Conservation (phyloP, 1,140 invertebrate species). For the Gryllus bimaculatus region DNA sequence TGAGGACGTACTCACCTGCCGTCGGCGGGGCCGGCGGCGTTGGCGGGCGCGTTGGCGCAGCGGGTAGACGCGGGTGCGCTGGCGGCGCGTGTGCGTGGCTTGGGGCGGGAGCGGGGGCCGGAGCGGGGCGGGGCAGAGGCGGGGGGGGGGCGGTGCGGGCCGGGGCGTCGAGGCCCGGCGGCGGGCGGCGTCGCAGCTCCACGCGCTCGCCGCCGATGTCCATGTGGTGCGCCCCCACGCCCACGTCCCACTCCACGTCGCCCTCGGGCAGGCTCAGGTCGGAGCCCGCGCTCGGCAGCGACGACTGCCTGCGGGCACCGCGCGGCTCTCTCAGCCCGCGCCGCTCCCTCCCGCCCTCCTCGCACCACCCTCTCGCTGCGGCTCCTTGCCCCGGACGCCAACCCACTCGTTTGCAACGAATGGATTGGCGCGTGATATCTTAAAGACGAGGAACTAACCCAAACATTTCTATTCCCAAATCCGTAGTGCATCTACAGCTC, state of each 20-base stretch:
- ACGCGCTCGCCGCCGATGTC: conserved; percentile 55
- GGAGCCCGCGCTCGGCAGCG: conserved; percentile 57
- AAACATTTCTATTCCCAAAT: no score
- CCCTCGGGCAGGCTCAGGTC: conserved; percentile 53
- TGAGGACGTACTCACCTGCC: not conserved
- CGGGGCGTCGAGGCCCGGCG: not conserved
- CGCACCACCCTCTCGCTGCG: no score
- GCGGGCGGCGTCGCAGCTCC: conserved; percentile 37
- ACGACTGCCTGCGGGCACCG: conserved; percentile 44
- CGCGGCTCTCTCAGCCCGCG: not conserved
- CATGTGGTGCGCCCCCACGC: conserved; percentile 36
- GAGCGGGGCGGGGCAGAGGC: conserved; percentile 30
- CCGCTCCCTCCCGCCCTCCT: not conserved
- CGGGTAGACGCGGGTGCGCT: not conserved
- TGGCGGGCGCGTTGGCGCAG: not conserved
- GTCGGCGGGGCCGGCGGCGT: not conserved
- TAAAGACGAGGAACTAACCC: no score
- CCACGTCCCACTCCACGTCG: conserved; percentile 42
- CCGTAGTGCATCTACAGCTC: no score
- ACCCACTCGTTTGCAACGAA: no score
- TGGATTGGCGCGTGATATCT: no score
- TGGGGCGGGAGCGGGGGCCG: not conserved
- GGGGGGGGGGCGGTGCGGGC: no score
- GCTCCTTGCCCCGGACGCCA: no score
- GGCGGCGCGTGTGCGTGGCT: no score